Percentiles rank a stretch among this genome's conserved stretches.
Conservation (phyloP, 2,797 vertebrate species). For the Micrastur ruficollis region DNA sequence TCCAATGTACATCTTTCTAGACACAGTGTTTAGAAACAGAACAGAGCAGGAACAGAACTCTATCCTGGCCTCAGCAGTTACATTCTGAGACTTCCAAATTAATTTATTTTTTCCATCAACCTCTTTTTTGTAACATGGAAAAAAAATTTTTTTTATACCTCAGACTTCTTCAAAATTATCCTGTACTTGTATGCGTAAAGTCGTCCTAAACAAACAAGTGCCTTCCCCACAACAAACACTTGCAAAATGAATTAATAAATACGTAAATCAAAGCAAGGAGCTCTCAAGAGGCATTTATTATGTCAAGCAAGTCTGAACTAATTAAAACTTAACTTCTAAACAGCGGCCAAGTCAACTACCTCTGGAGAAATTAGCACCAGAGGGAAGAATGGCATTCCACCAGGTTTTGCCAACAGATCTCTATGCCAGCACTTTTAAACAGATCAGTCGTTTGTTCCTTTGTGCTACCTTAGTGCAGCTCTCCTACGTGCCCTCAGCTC, state of each 20-base stretch:
- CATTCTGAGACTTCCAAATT: not conserved
- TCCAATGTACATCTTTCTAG: not conserved
- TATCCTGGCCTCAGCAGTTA: not conserved
- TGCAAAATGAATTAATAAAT: not conserved
- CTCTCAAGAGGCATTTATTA: not conserved
- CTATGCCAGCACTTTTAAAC: constrained; percentile 18
- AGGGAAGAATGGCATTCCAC: not conserved
- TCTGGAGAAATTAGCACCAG: not conserved
- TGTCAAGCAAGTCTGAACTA: not conserved
- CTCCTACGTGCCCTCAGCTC: constrained; percentile 27
- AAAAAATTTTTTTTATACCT: not conserved
- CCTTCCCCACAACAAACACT: not conserved
- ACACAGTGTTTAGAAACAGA: not conserved
- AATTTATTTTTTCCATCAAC: not conserved
- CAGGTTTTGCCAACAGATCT: not conserved
- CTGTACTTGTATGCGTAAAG: not conserved
- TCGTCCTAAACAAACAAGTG: not conserved
- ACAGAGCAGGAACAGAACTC: not conserved
- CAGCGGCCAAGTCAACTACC: not conserved
- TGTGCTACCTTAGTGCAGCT: not conserved
- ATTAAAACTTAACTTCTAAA: constrained; percentile 22
- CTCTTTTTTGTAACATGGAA: not conserved
- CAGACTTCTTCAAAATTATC: not conserved
- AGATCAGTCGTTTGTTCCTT: constrained; percentile 1
- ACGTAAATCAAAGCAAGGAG: not conserved